A percentile compares a stretch with the other conserved stretches of the same genome.
Conservation (phyloP, 1,140 invertebrate species). For the Leptinotarsa lineolata region DNA sequence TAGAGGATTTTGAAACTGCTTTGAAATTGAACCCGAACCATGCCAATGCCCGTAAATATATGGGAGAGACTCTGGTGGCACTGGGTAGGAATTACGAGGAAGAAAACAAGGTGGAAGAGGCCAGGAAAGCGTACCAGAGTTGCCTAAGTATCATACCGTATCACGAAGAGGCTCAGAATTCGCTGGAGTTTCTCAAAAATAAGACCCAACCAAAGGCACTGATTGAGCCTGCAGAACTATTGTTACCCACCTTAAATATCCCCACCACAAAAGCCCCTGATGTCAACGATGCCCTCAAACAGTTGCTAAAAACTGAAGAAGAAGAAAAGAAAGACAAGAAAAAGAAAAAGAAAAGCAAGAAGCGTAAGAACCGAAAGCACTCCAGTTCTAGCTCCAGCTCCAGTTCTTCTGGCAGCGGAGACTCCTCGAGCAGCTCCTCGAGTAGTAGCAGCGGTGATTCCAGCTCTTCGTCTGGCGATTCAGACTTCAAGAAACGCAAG, state of each 20-base stretch:
- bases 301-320: conserved; percentile 60
- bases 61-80: conserved; percentile 89
- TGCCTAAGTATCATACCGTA: conserved; percentile 79
- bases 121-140: conserved; percentile 80
- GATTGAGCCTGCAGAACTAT: conserved; percentile 63
- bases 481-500: conserved; percentile 64
- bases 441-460: conserved; percentile 65
- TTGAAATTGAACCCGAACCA: conserved; percentile 86
- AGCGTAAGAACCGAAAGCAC: conserved; percentile 70
- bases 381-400: conserved; percentile 62
- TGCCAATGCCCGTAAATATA: conserved; percentile 92
- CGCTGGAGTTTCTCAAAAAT: conserved; percentile 75
- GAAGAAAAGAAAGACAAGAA: conserved; percentile 76
- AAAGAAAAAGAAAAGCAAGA: conserved; percentile 70
- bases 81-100: conserved; percentile 82
- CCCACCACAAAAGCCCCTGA: conserved; percentile 58
- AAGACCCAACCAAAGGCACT: conserved; percentile 64
- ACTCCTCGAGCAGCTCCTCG: conserved; percentile 54
- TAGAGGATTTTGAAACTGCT: conserved; percentile 92
- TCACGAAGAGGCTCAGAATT: conserved; percentile 83
- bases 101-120: conserved; percentile 83
- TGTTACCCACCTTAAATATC: conserved; percentile 58
- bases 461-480: conserved; percentile 66
- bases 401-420: conserved; percentile 68
- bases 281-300: conserved; percentile 68